These are phyloP conservation scores for Xiphorhynchus erythropygius DNA, from an alignment of 2,797 vertebrate genomes.

Conservation along the genomic window DNA sequence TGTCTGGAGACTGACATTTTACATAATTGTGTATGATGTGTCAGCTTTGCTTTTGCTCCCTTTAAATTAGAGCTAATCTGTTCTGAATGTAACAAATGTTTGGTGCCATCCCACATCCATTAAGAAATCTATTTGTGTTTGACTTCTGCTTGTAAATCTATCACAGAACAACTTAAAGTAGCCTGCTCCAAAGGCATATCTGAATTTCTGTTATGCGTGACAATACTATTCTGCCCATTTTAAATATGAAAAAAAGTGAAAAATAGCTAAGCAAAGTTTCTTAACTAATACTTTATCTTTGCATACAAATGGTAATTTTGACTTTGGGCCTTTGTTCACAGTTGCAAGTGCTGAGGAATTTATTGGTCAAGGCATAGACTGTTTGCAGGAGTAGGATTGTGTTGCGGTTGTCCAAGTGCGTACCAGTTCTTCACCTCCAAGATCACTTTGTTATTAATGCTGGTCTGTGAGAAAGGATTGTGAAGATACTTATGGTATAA, in stretches of 20 bases:
- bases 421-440: neutral
- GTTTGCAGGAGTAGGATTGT: neutral
- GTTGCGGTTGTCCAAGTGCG: neutral
- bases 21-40: neutral
- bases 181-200: neutral
- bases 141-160: neutral
- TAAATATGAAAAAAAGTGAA: neutral
- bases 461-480: neutral
- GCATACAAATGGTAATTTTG: neutral
- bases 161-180: neutral
- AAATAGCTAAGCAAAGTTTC: neutral
- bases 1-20: neutral
- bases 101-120: neutral
- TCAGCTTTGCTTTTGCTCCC: neutral
- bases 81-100: neutral
- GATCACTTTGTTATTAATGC: neutral
- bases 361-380: neutral
- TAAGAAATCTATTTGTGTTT: neutral
- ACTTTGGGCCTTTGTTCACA: neutral
- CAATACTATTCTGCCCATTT: neutral
- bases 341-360: neutral
- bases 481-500: neutral
- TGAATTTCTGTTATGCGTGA: neutral
- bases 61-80: neutral
- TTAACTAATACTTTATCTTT: neutral